Evolutionary conservation across 2,113 vertebrate genomes (phyloP).

Genomic region (Xiphorhynchus elegans): DNA sequence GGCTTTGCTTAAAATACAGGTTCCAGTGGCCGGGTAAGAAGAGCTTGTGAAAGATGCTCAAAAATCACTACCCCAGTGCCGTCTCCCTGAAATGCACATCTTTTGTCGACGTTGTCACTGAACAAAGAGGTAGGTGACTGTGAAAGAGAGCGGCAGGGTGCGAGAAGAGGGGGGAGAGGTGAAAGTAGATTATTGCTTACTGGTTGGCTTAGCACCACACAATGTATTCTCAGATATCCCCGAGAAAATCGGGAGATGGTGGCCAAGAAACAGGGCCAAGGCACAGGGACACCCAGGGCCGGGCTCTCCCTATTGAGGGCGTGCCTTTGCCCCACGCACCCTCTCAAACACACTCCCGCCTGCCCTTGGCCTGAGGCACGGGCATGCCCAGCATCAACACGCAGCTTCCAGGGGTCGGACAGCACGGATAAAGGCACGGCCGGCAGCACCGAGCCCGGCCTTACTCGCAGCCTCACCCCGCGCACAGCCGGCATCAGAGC

Average conservation of each 20-base stretch:
- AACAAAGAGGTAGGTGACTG: conserved; percentile 4
- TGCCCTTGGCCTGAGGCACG: neutral
- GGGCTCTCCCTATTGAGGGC: rapidly evolving
- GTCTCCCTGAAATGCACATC: neutral
- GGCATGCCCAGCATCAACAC: neutral
- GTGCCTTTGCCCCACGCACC: rapidly evolving
- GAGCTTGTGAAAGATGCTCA: neutral
- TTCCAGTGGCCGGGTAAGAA: neutral
- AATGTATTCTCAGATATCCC: neutral
- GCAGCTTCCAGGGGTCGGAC: neutral
- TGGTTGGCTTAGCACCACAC: neutral
- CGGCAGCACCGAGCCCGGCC: neutral
- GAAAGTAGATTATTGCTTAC: neutral
- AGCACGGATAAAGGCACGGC: rapidly evolving
- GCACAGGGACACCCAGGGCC: neutral
- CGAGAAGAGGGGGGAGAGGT: rapidly evolving
- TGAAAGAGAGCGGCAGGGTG: neutral
- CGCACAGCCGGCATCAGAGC: rapidly evolving
- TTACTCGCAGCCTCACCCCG: rapidly evolving
- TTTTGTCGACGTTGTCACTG: rapidly evolving
- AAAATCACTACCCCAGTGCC: neutral
- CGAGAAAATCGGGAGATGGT: rapidly evolving
- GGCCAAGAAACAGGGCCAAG: neutral
- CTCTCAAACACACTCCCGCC: neutral
- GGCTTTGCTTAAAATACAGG: neutral